Conservation (phyloP, 2,113 vertebrate species). For the Lasiurus cinereus region DNA sequence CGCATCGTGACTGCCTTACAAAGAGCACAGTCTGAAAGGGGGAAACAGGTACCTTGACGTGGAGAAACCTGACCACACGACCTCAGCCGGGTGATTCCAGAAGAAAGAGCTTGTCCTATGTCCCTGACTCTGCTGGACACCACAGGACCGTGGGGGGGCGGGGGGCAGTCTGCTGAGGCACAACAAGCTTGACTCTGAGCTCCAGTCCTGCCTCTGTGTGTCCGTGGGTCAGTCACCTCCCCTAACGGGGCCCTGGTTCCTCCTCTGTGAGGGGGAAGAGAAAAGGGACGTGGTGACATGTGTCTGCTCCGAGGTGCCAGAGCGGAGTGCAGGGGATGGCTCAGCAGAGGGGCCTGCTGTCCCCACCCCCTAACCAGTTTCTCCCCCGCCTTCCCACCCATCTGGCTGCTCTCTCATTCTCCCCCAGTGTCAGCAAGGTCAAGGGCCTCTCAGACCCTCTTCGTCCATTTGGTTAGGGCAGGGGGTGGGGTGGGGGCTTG, state of each 20-base stretch:
- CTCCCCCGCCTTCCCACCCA: neutral
- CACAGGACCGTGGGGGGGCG: too few relatives aligned
- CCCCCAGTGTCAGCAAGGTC: neutral
- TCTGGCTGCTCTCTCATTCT: neutral
- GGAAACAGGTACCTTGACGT: neutral
- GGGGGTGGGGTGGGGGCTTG: neutral
- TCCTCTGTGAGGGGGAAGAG: neutral
- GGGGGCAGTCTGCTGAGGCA: neutral
- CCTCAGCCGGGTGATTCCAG: neutral
- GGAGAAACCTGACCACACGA: neutral
- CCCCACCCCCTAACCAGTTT: rapidly evolving
- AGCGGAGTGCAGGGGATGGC: neutral
- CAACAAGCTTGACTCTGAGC: neutral
- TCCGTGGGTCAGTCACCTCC: neutral
- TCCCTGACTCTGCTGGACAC: neutral
- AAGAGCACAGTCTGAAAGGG: neutral
- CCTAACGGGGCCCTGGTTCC: neutral
- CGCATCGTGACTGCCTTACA: neutral
- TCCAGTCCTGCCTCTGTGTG: neutral
- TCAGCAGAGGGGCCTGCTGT: neutral
- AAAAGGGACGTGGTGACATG: neutral
- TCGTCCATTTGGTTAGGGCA: neutral
- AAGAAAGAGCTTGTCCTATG: neutral
- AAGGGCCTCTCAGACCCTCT: constrained; percentile 27
- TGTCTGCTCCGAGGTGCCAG: neutral